phyloP scores from a whole-genome alignment of 2,888 invertebrate species.

The Smittia aterrima region DNA sequence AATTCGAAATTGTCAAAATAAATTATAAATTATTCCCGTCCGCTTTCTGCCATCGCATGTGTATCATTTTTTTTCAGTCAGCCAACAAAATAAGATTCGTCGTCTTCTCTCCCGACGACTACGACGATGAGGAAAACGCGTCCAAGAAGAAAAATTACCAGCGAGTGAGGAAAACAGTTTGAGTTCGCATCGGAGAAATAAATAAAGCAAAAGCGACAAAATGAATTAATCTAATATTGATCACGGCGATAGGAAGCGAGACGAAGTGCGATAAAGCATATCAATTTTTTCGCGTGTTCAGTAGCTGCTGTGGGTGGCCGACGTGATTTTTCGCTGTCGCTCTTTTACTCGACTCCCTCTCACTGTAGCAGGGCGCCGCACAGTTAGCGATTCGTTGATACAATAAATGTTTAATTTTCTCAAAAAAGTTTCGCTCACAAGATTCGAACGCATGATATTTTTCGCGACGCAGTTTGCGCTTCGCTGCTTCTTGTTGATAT shows the following conservation, averaged over 20 bases:
- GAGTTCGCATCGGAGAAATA: background rate
- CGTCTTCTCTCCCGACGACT: background rate
- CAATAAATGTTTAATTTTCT: background rate
- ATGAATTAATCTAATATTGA: background rate
- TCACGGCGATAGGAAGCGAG: background rate
- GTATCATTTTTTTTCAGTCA: background rate
- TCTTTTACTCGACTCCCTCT: too few relatives aligned
- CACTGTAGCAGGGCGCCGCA: too few relatives aligned
- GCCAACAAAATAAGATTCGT: background rate
- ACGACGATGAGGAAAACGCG: background rate
- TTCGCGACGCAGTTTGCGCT: slow-evolving; percentile 15
- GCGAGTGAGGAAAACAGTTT: background rate
- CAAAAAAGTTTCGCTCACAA: background rate
- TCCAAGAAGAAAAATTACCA: background rate
- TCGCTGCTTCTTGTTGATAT: background rate
- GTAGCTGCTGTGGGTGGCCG: background rate
- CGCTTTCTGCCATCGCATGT: background rate
- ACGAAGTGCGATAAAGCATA: background rate
- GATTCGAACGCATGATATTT: slow-evolving; percentile 20
- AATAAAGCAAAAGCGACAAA: background rate
- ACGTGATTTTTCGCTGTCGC: background rate
- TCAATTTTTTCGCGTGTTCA: background rate
- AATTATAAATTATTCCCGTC: slow-evolving; percentile 15
- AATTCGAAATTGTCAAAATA: slow-evolving; percentile 26
- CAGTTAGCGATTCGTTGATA: background rate